Evolutionary conservation across 2,888 invertebrate species (phyloP).

Genomic region (Stratiomys singularior): DNA sequence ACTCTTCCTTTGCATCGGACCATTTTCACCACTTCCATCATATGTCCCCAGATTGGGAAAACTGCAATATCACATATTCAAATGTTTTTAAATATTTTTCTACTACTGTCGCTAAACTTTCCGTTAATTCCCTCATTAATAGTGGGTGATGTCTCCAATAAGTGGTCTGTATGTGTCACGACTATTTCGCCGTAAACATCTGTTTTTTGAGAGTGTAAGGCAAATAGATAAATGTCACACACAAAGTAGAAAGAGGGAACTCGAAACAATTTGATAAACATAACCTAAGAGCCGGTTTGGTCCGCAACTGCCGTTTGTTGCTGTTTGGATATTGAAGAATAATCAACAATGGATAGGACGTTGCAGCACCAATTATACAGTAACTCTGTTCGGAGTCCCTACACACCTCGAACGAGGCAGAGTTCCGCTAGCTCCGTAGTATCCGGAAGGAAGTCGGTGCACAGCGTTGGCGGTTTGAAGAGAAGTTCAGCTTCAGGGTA

Average conservation of each 20-base stretch:
- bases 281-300: slow-evolving; percentile 1
- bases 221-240: neutral
- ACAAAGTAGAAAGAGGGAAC: neutral
- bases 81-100: too few relatives aligned
- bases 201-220: neutral
- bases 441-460: slow-evolving; percentile 58
- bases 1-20: too few relatives aligned
- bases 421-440: slow-evolving; percentile 55
- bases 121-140: too few relatives aligned
- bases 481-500: slow-evolving; percentile 57
- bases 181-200: slow-evolving; percentile 4
- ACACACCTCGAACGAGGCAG: slow-evolving; percentile 56
- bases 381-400: slow-evolving; percentile 56
- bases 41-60: too few relatives aligned
- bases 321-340: neutral
- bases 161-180: neutral
- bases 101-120: too few relatives aligned
- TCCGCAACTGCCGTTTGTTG: neutral
- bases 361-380: slow-evolving; percentile 59
- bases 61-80: too few relatives aligned
- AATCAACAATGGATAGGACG: slow-evolving; percentile 56
- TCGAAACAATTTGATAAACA: slow-evolving; percentile 17
- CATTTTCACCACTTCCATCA: too few relatives aligned
- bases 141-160: too few relatives aligned
- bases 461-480: slow-evolving; percentile 57